phyloP scores from a whole-genome alignment of 2,888 invertebrate genomes.

The Osedax frankpressi region DNA sequence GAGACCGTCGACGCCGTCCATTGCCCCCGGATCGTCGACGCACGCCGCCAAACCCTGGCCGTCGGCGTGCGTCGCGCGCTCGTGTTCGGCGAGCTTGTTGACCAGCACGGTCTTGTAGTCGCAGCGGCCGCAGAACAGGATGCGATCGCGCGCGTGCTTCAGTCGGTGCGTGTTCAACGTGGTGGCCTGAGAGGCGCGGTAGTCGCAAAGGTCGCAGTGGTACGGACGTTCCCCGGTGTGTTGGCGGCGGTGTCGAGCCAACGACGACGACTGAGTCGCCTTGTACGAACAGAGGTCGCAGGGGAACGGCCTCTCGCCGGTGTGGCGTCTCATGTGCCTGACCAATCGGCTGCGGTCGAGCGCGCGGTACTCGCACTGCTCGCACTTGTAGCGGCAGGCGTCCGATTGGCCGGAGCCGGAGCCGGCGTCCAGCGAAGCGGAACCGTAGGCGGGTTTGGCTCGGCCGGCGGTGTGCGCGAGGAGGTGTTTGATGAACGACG shows the following conservation, averaged over 20 bases:
- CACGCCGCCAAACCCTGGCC: too few relatives aligned
- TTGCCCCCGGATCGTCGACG: too few relatives aligned
- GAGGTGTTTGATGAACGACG: neutral
- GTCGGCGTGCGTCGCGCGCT: too few relatives aligned
- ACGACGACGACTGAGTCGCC: neutral
- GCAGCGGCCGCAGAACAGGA: neutral
- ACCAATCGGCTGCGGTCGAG: neutral
- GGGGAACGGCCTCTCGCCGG: neutral
- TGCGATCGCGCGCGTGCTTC: neutral
- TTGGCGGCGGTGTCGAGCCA: neutral
- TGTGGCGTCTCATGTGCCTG: neutral
- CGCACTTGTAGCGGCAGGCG: neutral
- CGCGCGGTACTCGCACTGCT: neutral
- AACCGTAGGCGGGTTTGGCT: neutral
- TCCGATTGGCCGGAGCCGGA: too few relatives aligned
- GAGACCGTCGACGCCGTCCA: too few relatives aligned
- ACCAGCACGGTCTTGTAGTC: neutral
- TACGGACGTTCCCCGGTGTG: neutral
- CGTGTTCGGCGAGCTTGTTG: neutral
- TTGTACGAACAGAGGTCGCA: neutral
- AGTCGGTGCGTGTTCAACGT: neutral
- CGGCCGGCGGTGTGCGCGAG: neutral
- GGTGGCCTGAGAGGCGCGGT: neutral
- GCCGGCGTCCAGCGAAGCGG: neutral
- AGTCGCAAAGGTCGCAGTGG: neutral